A percentile compares a stretch with the other conserved stretches of the same genome.
Evolutionary conservation across 2,888 invertebrate species (phyloP).

Genomic region (Catocala nupta): DNA sequence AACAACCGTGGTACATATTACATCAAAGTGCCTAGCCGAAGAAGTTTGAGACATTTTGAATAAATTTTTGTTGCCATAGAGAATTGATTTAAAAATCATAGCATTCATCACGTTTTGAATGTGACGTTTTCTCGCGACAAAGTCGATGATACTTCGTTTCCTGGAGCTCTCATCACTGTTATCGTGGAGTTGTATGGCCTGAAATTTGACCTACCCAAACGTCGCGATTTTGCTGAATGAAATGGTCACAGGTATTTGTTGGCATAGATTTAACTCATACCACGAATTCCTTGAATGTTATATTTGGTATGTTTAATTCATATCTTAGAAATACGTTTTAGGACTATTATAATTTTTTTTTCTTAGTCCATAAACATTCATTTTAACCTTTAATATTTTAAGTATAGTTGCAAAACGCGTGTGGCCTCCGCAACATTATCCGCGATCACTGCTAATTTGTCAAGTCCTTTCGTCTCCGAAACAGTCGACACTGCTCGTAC

Average conservation of each 20-base stretch:
- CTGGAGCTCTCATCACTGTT: constrained; percentile 28
- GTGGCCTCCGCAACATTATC: too few relatives aligned
- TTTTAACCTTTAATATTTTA: background rate
- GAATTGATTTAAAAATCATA: background rate
- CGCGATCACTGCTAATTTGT: too few relatives aligned
- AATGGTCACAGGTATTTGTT: constrained; percentile 13
- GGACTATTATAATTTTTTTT: too few relatives aligned
- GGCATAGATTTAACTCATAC: too few relatives aligned
- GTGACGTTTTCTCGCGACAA: constrained; percentile 10
- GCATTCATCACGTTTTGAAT: background rate
- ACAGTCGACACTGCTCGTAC: too few relatives aligned
- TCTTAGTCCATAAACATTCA: too few relatives aligned
- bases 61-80: constrained; percentile 1
- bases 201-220: constrained; percentile 37
- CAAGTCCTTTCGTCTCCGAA: too few relatives aligned
- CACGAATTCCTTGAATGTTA: too few relatives aligned
- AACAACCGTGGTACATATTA: constrained; percentile 7
- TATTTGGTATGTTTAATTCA: too few relatives aligned
- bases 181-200: constrained; percentile 18
- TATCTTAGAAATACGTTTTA: too few relatives aligned
- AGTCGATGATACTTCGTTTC: constrained; percentile 20
- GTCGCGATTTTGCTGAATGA: constrained; percentile 18
- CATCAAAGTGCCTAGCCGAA: constrained; percentile 8
- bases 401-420: too few relatives aligned
- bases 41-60: constrained; percentile 4